These are phyloP conservation scores for Syrmaticus mikado DNA, from an alignment of 2,113 vertebrate species.

Conservation along the genomic window DNA sequence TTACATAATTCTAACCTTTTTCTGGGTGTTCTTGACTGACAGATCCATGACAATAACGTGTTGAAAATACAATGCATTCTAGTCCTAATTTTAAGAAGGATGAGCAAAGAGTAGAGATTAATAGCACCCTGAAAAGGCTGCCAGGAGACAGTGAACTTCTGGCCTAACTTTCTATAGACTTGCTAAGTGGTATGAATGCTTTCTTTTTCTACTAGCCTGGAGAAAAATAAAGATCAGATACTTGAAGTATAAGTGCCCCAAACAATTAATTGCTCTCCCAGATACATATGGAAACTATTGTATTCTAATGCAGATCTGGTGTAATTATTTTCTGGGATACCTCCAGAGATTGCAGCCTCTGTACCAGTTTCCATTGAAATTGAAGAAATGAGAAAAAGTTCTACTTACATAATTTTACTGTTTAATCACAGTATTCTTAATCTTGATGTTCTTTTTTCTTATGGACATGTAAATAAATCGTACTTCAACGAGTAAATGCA, in stretches of 20 bases:
- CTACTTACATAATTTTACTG: neutral
- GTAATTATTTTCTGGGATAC: neutral
- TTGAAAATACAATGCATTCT: neutral
- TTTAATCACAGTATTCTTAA: neutral
- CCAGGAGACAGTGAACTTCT: neutral
- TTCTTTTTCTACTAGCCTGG: neutral
- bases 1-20: neutral
- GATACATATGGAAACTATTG: fast-evolving
- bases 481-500: neutral
- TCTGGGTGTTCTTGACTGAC: neutral
- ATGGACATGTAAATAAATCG: neutral
- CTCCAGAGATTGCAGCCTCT: neutral
- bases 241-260: neutral
- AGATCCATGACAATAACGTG: neutral
- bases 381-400: neutral
- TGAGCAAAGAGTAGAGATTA: neutral
- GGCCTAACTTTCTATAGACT: neutral
- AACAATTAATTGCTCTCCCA: neutral
- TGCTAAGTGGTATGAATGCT: neutral
- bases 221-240: neutral
- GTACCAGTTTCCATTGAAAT: neutral
- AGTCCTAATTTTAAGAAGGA: neutral
- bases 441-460: neutral
- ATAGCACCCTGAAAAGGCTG: constrained; percentile 14
- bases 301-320: neutral